A percentile compares a stretch with the other conserved stretches of the same genome.
phyloP scores from a whole-genome alignment of 2,113 vertebrate species.

The Papio anubis region DNA sequence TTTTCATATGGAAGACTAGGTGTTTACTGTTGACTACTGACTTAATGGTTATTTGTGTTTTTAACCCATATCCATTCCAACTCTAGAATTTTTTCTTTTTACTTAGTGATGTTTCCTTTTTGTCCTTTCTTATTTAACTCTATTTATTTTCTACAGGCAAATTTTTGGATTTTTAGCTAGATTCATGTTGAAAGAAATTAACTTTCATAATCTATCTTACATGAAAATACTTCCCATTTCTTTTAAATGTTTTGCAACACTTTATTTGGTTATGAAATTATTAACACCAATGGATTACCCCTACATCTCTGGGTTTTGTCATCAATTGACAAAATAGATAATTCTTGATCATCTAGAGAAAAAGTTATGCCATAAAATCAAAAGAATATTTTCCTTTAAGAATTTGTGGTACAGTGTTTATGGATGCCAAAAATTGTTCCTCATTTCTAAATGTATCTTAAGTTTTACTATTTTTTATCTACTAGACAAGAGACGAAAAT shows the following conservation, averaged over 20 bases:
- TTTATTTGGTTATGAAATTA: neutral
- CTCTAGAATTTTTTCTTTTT: neutral
- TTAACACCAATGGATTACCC: neutral
- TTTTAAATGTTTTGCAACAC: neutral
- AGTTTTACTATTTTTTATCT: neutral
- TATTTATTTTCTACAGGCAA: slow-evolving; percentile 36
- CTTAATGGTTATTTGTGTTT: neutral
- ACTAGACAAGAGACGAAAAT: neutral
- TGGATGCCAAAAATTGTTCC: slow-evolving; percentile 27
- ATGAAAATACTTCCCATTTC: neutral
- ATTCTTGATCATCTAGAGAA: neutral
- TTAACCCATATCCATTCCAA: neutral
- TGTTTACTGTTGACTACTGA: neutral
- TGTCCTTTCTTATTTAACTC: slow-evolving; percentile 2
- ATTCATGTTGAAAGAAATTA: slow-evolving; percentile 46
- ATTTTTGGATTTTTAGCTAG: slow-evolving; percentile 11
- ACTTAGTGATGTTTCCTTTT: slow-evolving; percentile 22
- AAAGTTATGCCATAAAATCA: neutral
- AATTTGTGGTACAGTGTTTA: slow-evolving; percentile 36
- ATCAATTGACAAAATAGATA: neutral
- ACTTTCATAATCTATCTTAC: slow-evolving; percentile 8
- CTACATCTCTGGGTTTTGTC: neutral
- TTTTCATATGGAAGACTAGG: neutral
- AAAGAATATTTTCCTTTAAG: neutral
- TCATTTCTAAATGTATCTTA: neutral